These are phyloP conservation scores for Calcarius ornatus DNA, from an alignment of 2,113 vertebrate genomes.

Conservation along the genomic window DNA sequence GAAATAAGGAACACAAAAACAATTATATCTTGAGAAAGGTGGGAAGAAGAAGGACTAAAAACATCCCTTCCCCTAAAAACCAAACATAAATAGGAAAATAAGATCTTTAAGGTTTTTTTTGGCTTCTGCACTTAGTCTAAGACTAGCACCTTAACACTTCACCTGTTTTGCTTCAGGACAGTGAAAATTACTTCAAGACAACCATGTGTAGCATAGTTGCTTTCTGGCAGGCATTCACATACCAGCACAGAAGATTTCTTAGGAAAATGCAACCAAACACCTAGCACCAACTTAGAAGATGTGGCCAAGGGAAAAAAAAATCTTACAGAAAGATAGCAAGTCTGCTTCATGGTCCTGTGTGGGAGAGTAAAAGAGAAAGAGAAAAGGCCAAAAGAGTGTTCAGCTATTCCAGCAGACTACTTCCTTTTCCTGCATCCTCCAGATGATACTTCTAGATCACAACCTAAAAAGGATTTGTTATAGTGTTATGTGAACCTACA, in stretches of 20 bases:
- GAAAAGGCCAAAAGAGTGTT: neutral
- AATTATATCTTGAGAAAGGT: neutral
- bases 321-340: neutral
- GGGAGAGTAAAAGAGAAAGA: neutral
- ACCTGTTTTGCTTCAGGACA: neutral
- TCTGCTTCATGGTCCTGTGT: neutral
- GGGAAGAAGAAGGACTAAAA: neutral
- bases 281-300: neutral
- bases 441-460: neutral
- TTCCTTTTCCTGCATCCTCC: neutral
- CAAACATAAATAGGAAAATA: neutral
- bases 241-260: neutral
- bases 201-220: neutral
- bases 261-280: neutral
- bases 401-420: neutral
- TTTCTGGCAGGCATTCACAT: neutral
- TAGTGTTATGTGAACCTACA: neutral
- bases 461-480: neutral
- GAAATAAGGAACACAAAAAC: neutral
- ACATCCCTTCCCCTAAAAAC: neutral
- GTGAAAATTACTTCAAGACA: neutral
- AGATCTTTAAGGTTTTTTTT: neutral
- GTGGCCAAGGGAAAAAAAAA: neutral
- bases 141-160: neutral
- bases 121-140: neutral